These are phyloP conservation scores for Syngnathoides biaculeatus DNA, from an alignment of 2,113 vertebrate species.

Conservation along the genomic window DNA sequence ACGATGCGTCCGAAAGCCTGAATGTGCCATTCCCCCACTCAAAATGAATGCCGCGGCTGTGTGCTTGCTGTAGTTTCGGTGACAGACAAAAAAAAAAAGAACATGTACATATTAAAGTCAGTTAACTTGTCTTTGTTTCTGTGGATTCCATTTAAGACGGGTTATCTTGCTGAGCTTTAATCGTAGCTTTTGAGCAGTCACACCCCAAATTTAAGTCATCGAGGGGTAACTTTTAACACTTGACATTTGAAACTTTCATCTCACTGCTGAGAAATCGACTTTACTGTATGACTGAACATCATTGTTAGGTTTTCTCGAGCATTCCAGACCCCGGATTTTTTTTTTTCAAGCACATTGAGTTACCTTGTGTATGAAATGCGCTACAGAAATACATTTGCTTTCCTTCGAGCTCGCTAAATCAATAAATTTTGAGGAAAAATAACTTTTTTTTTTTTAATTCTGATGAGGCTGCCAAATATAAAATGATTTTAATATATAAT, in stretches of 20 bases:
- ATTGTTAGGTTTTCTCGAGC: no score
- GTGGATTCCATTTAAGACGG: background rate
- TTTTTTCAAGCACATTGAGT: no score
- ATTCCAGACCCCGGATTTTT: no score
- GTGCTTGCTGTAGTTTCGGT: slow-evolving; percentile 54
- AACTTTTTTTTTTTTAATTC: no score
- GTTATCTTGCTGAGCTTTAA: background rate
- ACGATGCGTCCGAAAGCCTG: slow-evolving; percentile 12
- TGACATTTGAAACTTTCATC: background rate
- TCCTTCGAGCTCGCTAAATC: no score
- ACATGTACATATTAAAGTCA: slow-evolving; percentile 66
- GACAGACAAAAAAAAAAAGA: slow-evolving; percentile 37
- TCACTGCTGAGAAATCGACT: no score
- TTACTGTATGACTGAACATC: no score
- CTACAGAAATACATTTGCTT: no score
- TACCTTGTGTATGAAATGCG: no score
- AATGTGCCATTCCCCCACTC: slow-evolving; percentile 22
- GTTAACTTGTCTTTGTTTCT: slow-evolving; percentile 21
- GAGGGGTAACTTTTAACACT: background rate
- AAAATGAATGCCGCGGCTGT: slow-evolving; percentile 31
- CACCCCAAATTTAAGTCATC: background rate
- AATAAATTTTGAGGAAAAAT: no score
- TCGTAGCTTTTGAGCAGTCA: no score
- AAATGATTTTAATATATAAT: background rate
- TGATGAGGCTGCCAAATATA: no score